Base-by-base conservation (phyloP, 1,140 invertebrate genomes). In the Patella vulgata region DNA sequence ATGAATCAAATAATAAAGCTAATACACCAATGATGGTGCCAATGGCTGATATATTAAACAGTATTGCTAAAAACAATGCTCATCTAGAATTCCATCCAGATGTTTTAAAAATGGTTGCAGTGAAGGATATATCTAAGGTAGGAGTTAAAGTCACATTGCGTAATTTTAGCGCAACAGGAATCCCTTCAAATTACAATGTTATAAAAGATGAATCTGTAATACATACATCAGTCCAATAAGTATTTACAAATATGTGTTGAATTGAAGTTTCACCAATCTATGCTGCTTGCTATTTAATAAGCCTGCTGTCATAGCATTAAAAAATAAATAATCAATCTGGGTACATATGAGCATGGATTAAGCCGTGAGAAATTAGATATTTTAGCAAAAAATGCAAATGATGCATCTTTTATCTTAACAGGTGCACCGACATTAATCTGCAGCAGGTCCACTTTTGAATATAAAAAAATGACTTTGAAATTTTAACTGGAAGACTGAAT, bases 21-120 rank as follows among this genome's bases (percentile, higher is more conserved):
- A 63, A 56, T 11, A 74, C 54, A 11, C 81, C 83, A 5, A 79
- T 84, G 73, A 85, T 85, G 82, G 83, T 85, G 21, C 83, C 83
- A 1, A 58, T 85, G 67, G 84, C 82, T 46, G 84, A 85, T 66
- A 81, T 83, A 21, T 65, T 85, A 33, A 85, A 85, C 59, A 83
- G 85, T 66, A 68, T 83, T 9, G 74, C 83, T 11, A 77, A 80
- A 48, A 82, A 85, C 57, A 85, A 85, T 74, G 83, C 84, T 19
- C 66, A 80, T 46, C 62, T 85, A 12, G 66, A 67, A 8, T 84
- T 83, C 74, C 77, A 79, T 39, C 72, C 70, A 54, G 77, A 82
- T 4, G 66, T 64, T 31, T 68, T 85, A 19, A 79, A 75, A 64
- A 85, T 85, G 82, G 61, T 83, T 1, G 66, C 80, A 12, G 74